Percentiles rank a stretch among this genome's conserved stretches.
These are phyloP conservation scores for Camponotus vicinus DNA, from an alignment of 1,140 invertebrate species.

Conservation along the genomic window DNA sequence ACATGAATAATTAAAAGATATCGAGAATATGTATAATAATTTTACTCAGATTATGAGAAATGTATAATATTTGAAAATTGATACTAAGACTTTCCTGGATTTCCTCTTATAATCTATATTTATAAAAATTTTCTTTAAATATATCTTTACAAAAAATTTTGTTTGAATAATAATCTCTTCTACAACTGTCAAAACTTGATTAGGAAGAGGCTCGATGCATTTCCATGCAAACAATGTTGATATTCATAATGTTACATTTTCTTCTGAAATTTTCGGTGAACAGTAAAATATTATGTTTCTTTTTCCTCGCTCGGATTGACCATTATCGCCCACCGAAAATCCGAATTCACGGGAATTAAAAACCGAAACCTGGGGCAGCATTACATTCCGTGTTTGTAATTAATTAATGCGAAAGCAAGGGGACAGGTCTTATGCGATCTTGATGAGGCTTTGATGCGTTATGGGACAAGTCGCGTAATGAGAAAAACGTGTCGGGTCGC, in stretches of 20 bases:
- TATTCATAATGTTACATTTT: background rate
- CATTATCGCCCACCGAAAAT: constrained; percentile 28
- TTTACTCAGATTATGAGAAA: background rate
- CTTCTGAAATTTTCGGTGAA: background rate
- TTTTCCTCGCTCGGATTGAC: constrained; percentile 2
- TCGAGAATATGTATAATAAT: background rate
- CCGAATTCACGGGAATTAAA: constrained; percentile 47
- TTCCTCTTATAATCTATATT: background rate
- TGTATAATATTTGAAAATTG: background rate
- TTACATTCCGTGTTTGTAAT: constrained; percentile 49
- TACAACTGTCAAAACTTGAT: background rate
- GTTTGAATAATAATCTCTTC: constrained; percentile 15
- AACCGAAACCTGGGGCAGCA: constrained; percentile 45
- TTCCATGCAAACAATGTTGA: background rate
- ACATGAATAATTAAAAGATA: background rate
- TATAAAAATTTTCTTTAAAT: background rate
- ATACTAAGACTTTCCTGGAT: background rate
- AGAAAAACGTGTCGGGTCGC: constrained; percentile 59
- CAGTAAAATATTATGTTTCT: background rate
- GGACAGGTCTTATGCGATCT: constrained; percentile 50
- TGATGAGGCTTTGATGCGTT: constrained; percentile 62
- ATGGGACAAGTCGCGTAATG: constrained; percentile 55
- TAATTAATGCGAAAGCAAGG: constrained; percentile 50
- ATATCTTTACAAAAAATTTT: background rate
- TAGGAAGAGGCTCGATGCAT: background rate